phyloP scores from a whole-genome alignment of 1,140 invertebrate genomes.

The Tetranychus cinnabarinus region DNA sequence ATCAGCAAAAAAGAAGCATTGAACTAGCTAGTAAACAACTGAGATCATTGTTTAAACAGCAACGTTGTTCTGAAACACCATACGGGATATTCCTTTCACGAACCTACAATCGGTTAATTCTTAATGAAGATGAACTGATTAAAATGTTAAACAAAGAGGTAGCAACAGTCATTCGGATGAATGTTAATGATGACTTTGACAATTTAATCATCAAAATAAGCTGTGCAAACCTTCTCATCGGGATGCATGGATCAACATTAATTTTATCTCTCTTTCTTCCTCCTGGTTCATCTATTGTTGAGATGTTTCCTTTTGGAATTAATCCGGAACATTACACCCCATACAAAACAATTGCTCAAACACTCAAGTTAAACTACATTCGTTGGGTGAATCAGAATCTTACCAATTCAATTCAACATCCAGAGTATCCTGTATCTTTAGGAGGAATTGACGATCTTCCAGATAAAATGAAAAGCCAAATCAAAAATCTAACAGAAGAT shows the following conservation, averaged over 20 bases:
- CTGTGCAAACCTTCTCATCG: conserved; percentile 16
- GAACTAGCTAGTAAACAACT: not conserved
- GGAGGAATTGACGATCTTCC: conserved; percentile 24
- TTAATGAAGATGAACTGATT: conserved; percentile 25
- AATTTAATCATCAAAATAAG: conserved; percentile 12
- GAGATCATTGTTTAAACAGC: not conserved
- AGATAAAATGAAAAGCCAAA: conserved; percentile 17
- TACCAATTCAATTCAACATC: conserved; percentile 20
- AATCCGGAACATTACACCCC: conserved; percentile 24
- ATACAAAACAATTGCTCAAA: conserved; percentile 21
- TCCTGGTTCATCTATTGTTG: conserved; percentile 15
- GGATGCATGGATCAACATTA: conserved; percentile 22
- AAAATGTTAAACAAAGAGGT: conserved; percentile 12
- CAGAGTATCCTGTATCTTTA: conserved; percentile 17
- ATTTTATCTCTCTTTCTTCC: conserved; percentile 18
- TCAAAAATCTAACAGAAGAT: conserved; percentile 16
- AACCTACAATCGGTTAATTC: conserved; percentile 23
- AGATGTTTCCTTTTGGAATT: conserved; percentile 23
- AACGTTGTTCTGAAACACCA: not conserved
- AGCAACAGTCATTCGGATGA: not conserved
- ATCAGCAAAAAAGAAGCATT: conserved; percentile 3
- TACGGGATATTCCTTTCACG: conserved; percentile 20
- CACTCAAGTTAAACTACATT: conserved; percentile 21
- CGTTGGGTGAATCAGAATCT: conserved; percentile 22
- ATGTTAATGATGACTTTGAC: not conserved